Conservation (phyloP, 2,797 vertebrate species). For the Sebastes iracundus region DNA sequence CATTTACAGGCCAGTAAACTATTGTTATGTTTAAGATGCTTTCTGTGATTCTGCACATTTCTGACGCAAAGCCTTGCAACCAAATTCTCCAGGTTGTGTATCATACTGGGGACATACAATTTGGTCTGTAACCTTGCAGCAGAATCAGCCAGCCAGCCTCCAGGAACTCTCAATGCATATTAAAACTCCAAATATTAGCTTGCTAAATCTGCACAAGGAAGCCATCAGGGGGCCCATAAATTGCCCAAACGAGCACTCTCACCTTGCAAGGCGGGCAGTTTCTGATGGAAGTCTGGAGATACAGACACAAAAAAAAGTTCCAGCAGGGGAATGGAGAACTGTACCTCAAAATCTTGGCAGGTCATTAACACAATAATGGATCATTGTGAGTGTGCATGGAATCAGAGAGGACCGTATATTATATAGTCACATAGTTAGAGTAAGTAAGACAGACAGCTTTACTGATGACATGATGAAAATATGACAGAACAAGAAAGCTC, state of each 20-base stretch:
- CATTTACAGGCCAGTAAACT: background rate
- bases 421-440: constrained; percentile 1
- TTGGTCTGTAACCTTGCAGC: background rate
- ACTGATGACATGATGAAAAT: constrained; percentile 25
- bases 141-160: background rate
- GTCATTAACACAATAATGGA: constrained; percentile 47
- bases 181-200: constrained; percentile 66
- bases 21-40: background rate
- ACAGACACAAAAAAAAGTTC: constrained; percentile 28
- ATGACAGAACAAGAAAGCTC: background rate
- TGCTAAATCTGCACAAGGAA: constrained; percentile 43
- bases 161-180: constrained; percentile 35
- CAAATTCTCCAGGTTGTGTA: background rate
- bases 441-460: constrained; percentile 12
- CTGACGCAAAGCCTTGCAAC: background rate
- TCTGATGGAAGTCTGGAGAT: constrained; percentile 35
- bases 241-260: constrained; percentile 46
- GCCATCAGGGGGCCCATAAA: constrained; percentile 49
- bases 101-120: background rate
- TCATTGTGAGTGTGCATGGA: constrained; percentile 10
- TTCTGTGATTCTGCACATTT: background rate
- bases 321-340: constrained; percentile 16
- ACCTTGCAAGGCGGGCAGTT: constrained; percentile 40
- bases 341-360: constrained; percentile 37
- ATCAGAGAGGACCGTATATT: constrained; percentile 7